phyloP scores from a whole-genome alignment of 2,797 vertebrate genomes.

The Fistularia commersonii region DNA sequence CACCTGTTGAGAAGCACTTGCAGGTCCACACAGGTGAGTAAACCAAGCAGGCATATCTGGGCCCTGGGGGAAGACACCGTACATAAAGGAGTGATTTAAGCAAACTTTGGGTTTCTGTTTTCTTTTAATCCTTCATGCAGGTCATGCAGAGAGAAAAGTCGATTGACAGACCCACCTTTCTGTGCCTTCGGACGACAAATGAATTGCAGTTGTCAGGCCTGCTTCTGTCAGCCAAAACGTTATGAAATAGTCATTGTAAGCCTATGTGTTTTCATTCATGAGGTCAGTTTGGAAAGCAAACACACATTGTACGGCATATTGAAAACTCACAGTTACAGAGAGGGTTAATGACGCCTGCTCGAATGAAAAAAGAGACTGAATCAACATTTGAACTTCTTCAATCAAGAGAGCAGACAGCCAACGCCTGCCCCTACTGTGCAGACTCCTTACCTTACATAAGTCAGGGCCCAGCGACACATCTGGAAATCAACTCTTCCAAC shows the following conservation, averaged over 20 bases:
- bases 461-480: conserved; percentile 53
- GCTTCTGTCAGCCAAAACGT: conserved; percentile 23
- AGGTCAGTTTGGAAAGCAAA: conserved; percentile 52
- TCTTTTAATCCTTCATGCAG: conserved; percentile 33
- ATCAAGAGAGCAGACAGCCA: conserved; percentile 36
- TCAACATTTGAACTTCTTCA: conserved; percentile 54
- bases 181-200: conserved; percentile 30
- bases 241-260: conserved; percentile 44
- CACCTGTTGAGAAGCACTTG: conserved; percentile 47
- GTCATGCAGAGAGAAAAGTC: conserved; percentile 12
- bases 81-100: conserved; percentile 42
- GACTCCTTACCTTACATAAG: conserved; percentile 56
- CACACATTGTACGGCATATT: conserved; percentile 14
- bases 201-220: conserved; percentile 35
- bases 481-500: conserved; percentile 58
- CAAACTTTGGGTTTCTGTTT: conserved; percentile 34
- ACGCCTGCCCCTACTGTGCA: conserved; percentile 32
- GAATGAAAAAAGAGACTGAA: conserved; percentile 40
- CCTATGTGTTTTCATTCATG: conserved; percentile 47
- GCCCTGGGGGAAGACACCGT: conserved; percentile 15
- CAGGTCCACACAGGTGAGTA: conserved; percentile 59
- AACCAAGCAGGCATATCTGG: conserved; percentile 35
- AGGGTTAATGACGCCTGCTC: conserved; percentile 36
- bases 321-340: conserved; percentile 16
- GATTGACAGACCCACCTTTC: conserved; percentile 39